These are phyloP conservation scores for Mesembrinibis cayennensis DNA, from an alignment of 2,113 vertebrate species.

Conservation along the genomic window DNA sequence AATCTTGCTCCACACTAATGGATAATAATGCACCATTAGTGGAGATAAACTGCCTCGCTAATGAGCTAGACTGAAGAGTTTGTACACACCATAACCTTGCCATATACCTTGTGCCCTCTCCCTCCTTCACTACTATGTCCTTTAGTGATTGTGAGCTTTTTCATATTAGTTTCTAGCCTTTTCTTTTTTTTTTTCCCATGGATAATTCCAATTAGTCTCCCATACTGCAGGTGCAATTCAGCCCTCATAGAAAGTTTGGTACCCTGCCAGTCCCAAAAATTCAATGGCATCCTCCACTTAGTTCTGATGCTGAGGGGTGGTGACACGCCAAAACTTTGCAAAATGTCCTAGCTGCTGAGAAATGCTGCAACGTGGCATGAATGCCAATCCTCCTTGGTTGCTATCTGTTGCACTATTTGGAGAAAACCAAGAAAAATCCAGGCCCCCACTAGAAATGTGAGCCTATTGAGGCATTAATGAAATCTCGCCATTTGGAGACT, in stretches of 20 bases:
- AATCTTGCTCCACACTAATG: neutral
- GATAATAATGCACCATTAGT: neutral
- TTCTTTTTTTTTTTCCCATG: neutral
- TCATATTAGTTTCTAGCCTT: neutral
- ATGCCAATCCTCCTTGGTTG: neutral
- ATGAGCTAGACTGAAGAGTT: neutral
- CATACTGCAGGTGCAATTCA: neutral
- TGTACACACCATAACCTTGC: neutral
- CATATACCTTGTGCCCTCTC: neutral
- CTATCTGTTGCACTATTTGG: neutral
- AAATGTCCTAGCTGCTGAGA: neutral
- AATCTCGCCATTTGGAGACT: neutral
- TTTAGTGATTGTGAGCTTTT: neutral
- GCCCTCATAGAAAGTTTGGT: neutral
- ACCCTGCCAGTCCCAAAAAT: neutral
- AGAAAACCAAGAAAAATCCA: neutral
- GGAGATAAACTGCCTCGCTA: neutral
- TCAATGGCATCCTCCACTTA: neutral
- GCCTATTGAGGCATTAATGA: neutral
- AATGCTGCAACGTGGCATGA: rapidly evolving
- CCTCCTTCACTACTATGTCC: neutral
- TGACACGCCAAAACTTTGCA: rapidly evolving
- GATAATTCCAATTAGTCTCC: neutral
- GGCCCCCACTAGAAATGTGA: neutral
- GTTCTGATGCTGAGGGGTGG: neutral